phyloP scores from a whole-genome alignment of 2,888 invertebrate genomes.

The Arge pagana region DNA sequence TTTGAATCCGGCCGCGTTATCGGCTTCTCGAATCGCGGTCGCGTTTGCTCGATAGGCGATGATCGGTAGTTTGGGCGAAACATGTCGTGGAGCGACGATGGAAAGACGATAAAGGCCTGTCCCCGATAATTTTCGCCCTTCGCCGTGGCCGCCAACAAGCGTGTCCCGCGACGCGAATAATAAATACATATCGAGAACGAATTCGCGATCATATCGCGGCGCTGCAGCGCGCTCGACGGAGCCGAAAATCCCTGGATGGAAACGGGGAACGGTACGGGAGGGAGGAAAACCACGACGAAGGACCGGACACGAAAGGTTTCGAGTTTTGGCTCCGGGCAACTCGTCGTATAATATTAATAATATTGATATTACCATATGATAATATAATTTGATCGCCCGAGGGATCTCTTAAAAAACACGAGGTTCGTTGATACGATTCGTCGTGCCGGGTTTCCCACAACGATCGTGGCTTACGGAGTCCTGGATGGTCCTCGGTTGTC shows the following conservation, averaged over 20 bases:
- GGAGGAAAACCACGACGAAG: neutral
- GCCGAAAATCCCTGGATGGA: neutral
- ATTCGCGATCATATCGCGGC: conserved; percentile 11
- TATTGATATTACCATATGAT: conserved; percentile 39
- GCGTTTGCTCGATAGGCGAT: conserved; percentile 1
- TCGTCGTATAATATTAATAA: conserved; percentile 23
- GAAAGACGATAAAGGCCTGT: no score
- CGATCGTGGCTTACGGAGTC: conserved; percentile 4
- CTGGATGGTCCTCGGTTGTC: neutral
- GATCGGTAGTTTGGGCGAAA: no score
- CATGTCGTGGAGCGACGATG: no score
- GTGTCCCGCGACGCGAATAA: conserved; percentile 10
- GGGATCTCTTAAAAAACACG: conserved; percentile 31
- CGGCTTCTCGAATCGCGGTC: conserved; percentile 13
- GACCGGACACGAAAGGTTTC: conserved; percentile 13
- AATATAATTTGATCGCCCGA: conserved; percentile 38
- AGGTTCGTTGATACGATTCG: conserved; percentile 20
- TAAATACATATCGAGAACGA: conserved; percentile 7
- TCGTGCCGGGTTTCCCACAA: conserved; percentile 14
- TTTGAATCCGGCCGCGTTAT: conserved; percentile 19
- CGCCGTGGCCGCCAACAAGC: conserved; percentile 4
- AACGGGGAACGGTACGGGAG: neutral
- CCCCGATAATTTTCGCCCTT: no score
- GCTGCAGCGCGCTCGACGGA: neutral
- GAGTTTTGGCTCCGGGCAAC: conserved; percentile 10